Conservation (phyloP, 2,797 vertebrate species). For the Schizothorax lantsangensis region DNA sequence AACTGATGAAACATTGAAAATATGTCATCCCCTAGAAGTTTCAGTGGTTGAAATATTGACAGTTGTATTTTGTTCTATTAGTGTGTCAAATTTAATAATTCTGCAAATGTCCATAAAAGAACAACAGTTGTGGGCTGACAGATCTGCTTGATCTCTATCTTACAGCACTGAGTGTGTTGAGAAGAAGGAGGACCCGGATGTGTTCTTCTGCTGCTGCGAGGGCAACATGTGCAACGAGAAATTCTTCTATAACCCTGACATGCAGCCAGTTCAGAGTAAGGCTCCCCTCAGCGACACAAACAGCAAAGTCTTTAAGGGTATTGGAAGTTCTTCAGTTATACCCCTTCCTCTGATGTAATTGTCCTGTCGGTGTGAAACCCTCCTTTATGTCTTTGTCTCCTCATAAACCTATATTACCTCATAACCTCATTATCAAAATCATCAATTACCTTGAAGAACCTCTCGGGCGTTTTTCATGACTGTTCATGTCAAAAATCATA, state of each 20-base stretch:
- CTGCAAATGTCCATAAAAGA: not conserved
- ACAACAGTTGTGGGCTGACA: not conserved
- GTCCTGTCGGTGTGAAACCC: constrained; percentile 17
- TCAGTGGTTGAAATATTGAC: not conserved
- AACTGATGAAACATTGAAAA: not conserved
- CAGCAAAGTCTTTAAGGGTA: constrained; percentile 64
- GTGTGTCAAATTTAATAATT: not conserved
- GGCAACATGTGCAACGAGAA: constrained; percentile 91
- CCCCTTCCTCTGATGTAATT: constrained; percentile 17
- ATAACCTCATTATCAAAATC: constrained; percentile 13
- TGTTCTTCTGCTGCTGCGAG: constrained; percentile 97
- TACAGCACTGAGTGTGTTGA: constrained; percentile 89
- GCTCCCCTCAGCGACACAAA: constrained; percentile 57
- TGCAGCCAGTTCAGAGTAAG: constrained; percentile 84
- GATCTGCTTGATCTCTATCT: constrained; percentile 40
- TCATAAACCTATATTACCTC: constrained; percentile 4
- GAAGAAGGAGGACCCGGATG: constrained; percentile 89
- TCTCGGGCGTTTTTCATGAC: constrained; percentile 7
- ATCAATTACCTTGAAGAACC: not conserved
- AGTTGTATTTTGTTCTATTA: not conserved
- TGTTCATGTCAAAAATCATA: constrained; percentile 13
- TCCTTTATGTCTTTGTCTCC: constrained; percentile 1
- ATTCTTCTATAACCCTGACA: constrained; percentile 88
- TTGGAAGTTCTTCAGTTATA: constrained; percentile 36
- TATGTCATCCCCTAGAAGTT: not conserved